Conservation (phyloP, 2,797 vertebrate species). For the Spea hammondii region DNA sequence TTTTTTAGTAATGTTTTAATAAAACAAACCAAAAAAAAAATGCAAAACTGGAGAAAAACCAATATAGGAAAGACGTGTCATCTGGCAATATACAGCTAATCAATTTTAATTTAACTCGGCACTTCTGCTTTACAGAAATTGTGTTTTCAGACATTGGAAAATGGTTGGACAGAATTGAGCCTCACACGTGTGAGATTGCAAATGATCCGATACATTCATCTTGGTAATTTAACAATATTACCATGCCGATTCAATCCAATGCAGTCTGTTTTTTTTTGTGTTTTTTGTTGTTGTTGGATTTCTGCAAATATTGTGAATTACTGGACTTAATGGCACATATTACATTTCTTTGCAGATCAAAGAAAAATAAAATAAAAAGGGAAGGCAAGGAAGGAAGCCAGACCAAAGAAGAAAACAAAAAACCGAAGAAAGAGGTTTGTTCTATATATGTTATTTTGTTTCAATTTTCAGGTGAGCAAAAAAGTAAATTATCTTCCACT, state of each 20-base stretch:
- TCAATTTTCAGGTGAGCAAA: neutral
- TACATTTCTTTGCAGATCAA: conserved; percentile 41
- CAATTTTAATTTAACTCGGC: conserved; percentile 46
- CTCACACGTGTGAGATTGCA: conserved; percentile 22
- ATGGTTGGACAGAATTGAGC: conserved; percentile 4
- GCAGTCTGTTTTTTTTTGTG: neutral
- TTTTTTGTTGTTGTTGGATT: conserved; percentile 21
- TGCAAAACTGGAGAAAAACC: neutral
- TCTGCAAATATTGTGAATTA: conserved; percentile 26
- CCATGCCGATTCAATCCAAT: conserved; percentile 6
- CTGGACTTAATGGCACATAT: conserved; percentile 29
- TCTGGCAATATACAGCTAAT: conserved; percentile 31
- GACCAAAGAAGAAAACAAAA: conserved; percentile 3
- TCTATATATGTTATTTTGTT: neutral
- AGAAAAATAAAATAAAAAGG: conserved; percentile 44
- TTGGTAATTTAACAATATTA: conserved; percentile 40
- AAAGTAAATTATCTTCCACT: too few relatives aligned
- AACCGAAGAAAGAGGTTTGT: conserved; percentile 18
- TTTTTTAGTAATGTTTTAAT: conserved; percentile 7
- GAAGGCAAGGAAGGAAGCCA: conserved; percentile 14
- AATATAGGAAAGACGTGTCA: conserved; percentile 27
- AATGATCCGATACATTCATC: conserved; percentile 35
- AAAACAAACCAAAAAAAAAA: conserved; percentile 11
- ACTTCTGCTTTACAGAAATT: conserved; percentile 35
- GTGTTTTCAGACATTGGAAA: conserved; percentile 15